Evolutionary conservation across 2,797 vertebrate genomes (phyloP).

Genomic region (Atherinosoma microstoma): DNA sequence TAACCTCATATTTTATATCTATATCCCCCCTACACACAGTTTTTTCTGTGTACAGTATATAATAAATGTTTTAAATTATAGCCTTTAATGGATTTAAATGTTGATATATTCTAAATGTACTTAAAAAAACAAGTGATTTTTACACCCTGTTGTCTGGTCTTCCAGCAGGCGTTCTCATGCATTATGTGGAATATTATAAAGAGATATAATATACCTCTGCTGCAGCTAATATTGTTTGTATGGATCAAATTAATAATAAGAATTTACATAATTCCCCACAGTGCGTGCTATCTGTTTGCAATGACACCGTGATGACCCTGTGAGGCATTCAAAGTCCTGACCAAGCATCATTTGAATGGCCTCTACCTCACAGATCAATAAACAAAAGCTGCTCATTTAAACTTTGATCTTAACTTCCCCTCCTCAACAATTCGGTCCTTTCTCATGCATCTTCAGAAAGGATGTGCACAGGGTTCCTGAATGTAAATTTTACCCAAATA

Average conservation of each 20-base stretch:
- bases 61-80: too few species aligned
- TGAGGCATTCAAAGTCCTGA: constrained; percentile 51
- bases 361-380: constrained; percentile 69
- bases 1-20: too few species aligned
- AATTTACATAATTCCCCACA: background rate
- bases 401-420: constrained; percentile 77
- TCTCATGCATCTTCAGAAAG: constrained; percentile 71
- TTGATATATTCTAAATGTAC: too few species aligned
- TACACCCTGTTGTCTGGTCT: background rate
- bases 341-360: constrained; percentile 74
- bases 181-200: background rate
- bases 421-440: constrained; percentile 71
- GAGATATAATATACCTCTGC: background rate
- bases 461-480: constrained; percentile 77
- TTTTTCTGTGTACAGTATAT: too few species aligned
- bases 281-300: fast-evolving
- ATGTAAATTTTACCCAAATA: constrained; percentile 86
- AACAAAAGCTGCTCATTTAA: constrained; percentile 75
- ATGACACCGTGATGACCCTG: constrained; percentile 50
- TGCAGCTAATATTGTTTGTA: background rate
- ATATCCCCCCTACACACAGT: too few species aligned
- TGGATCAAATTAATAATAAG: background rate
- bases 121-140: background rate
- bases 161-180: background rate
- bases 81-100: too few species aligned